phyloP scores from a whole-genome alignment of 2,797 vertebrate genomes.

The Amazona ochrocephala region DNA sequence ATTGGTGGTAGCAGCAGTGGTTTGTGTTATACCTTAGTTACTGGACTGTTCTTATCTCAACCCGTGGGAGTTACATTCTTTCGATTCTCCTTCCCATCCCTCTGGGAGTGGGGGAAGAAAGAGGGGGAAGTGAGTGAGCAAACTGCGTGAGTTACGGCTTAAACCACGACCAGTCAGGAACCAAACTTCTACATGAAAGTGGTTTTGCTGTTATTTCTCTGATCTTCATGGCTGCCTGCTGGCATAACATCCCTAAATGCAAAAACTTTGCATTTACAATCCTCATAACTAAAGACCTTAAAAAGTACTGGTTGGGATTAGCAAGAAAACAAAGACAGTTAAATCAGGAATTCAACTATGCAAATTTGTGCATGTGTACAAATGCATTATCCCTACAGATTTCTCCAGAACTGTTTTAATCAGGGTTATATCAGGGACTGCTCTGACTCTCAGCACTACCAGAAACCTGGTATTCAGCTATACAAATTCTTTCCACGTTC shows the following conservation, averaged over 20 bases:
- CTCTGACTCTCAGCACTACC: background rate
- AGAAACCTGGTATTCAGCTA: background rate
- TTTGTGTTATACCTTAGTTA: no score
- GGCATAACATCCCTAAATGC: background rate
- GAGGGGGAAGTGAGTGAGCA: no score
- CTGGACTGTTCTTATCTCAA: no score
- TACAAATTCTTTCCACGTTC: background rate
- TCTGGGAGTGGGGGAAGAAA: no score
- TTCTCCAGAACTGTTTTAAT: background rate
- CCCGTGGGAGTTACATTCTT: no score
- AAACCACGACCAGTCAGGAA: background rate
- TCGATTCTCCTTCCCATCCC: no score
- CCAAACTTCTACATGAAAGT: background rate
- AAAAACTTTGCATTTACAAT: background rate
- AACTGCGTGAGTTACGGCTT: no score
- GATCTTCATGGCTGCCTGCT: background rate
- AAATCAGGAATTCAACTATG: background rate
- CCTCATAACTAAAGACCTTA: background rate
- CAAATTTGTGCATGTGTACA: background rate
- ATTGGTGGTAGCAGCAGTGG: no score
- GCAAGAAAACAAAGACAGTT: constrained; percentile 10
- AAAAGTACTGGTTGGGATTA: background rate
- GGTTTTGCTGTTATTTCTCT: constrained; percentile 9
- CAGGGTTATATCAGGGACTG: background rate
- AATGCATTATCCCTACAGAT: background rate